Evolutionary conservation across 2,797 vertebrate genomes (phyloP), one percentile per base, ranked within the genome.

Genomic region (Vespertilio murinus): DNA sequence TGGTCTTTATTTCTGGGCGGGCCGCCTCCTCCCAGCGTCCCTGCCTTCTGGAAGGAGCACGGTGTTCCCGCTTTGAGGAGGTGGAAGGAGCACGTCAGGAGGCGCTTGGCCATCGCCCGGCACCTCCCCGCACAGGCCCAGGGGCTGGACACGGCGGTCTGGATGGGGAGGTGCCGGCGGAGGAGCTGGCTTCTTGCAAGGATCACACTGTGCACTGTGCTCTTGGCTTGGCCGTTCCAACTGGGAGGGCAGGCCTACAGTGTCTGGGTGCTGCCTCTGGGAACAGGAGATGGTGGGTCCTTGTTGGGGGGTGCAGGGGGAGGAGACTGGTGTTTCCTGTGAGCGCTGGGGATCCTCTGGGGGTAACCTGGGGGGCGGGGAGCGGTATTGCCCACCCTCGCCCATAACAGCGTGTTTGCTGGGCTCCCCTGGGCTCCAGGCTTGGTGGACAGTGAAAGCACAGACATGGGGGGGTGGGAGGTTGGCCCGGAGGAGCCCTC

Each of bases 1-100:
- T 89, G 75, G 78, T 82, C 49, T 92, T 91, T 67, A 81, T 35
- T 94, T 82, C 30, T 73, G 65, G 83, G 42, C 75, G 30, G 49
- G 71, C n/a, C 64, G 1, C 7, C 8, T 28, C 20, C 25, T 22
- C 12, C 28, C 45, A 69, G 3, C 8, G 9, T 52, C 69, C 67
- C 38, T 94, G 82, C 40, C 78, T 69, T 86, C 87, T 91, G 77
- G 83, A 80, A 80, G 85, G 77, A 17, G 45, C 13, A 54, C 3
- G 52, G 38, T 78, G 38, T 67, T 70, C 73, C 90, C 73, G 52
- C 83, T 93, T 71, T 88, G 49, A 86, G 28, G 42, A n/a, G 91
- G 56, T 30, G 18, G 30, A 74, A 73, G 54, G 42, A 35, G 17
- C 59, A 45, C 16, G 7, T 16, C 54, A 23, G 54, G 85, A 54